Evolutionary conservation across 1,140 invertebrate species (phyloP).

Genomic region (Psix sp.): DNA sequence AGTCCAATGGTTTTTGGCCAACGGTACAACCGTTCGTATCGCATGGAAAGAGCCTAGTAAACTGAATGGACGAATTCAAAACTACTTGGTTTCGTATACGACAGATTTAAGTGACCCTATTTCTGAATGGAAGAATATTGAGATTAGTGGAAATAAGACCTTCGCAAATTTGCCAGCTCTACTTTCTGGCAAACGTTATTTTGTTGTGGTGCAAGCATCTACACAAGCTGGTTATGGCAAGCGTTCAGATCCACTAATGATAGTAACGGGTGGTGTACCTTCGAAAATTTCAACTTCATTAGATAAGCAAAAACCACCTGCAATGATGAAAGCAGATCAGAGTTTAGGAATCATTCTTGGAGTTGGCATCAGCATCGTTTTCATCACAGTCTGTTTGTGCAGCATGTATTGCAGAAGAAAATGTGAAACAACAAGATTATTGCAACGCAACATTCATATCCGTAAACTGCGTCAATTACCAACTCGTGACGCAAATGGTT

Average conservation of each 20-base stretch:
- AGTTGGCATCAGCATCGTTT: slow-evolving; percentile 71
- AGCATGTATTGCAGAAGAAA: slow-evolving; percentile 72
- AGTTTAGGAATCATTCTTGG: slow-evolving; percentile 74
- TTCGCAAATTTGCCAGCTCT: slow-evolving; percentile 72
- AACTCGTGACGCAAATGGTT: slow-evolving; percentile 69
- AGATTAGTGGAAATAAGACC: slow-evolving; percentile 71
- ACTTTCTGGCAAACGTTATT: slow-evolving; percentile 75
- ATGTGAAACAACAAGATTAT: slow-evolving; percentile 66
- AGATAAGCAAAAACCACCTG: slow-evolving; percentile 64
- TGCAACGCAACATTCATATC: slow-evolving; percentile 65
- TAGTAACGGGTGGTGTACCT: slow-evolving; percentile 64
- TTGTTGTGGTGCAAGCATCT: slow-evolving; percentile 77
- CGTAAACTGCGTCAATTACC: slow-evolving; percentile 64
- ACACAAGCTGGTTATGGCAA: slow-evolving; percentile 78
- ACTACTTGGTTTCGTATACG: slow-evolving; percentile 75
- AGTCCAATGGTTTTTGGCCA: slow-evolving; percentile 75
- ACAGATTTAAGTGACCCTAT: slow-evolving; percentile 66
- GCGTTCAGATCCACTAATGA: slow-evolving; percentile 70
- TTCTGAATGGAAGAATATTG: slow-evolving; percentile 71
- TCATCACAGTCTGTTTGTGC: slow-evolving; percentile 71
- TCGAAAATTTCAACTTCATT: slow-evolving; percentile 64
- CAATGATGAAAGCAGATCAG: slow-evolving; percentile 69
- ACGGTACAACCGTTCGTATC: slow-evolving; percentile 74
- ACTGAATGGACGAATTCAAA: slow-evolving; percentile 75
- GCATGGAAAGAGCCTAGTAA: slow-evolving; percentile 77